Evolutionary conservation across 2,888 invertebrate species (phyloP).

Genomic region (Gasteruption jaculator): DNA sequence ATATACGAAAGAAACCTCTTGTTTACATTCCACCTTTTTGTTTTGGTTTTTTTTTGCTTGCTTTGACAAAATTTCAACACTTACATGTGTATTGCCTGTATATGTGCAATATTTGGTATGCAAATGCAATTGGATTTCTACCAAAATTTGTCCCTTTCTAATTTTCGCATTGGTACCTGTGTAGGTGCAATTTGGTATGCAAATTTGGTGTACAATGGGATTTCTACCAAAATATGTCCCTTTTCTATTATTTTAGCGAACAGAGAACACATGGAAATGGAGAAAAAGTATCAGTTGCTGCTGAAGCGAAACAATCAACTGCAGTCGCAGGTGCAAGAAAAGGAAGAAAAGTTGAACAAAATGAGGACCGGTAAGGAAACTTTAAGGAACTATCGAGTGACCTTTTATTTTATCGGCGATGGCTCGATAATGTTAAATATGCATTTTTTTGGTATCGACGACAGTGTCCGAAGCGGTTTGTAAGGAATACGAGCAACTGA

Average conservation of each 20-base stretch:
- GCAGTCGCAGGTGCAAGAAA: constrained; percentile 60
- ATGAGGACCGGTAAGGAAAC: constrained; percentile 47
- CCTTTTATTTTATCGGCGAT: neutral
- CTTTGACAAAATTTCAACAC: no score
- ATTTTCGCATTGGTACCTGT: no score
- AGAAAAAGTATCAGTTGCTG: constrained; percentile 60
- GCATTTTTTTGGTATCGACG: constrained; percentile 18
- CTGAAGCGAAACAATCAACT: constrained; percentile 59
- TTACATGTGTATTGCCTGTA: no score
- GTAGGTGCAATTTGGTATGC: no score
- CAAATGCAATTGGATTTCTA: no score
- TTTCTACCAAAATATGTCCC: neutral
- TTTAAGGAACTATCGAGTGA: constrained; percentile 1
- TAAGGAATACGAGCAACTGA: constrained; percentile 70
- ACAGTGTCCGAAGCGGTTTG: constrained; percentile 68
- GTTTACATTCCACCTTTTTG: no score
- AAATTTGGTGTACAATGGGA: no score
- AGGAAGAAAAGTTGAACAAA: constrained; percentile 62
- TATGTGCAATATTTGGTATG: no score
- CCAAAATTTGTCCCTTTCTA: neutral
- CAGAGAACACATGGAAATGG: constrained; percentile 61
- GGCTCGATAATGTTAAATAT: neutral
- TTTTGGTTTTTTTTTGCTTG: no score
- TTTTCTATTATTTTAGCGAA: constrained; percentile 28
- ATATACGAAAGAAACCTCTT: no score